Conservation (phyloP, 2,113 vertebrate species). For the Stictonetta naevosa region DNA sequence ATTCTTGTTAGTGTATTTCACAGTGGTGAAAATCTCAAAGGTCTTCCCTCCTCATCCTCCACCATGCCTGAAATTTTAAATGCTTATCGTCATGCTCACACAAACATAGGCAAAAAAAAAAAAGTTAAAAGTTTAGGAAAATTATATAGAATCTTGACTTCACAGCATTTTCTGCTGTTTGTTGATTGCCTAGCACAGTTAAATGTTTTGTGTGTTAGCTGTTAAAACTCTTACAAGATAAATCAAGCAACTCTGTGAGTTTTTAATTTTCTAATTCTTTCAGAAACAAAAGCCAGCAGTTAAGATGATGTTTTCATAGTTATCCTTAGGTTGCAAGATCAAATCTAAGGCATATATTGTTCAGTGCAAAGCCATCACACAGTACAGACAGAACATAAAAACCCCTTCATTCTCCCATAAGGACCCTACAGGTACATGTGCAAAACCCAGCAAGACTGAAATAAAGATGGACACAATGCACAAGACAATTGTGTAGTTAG, state of each 20-base stretch:
- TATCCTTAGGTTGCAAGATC: neutral
- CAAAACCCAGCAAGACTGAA: constrained; percentile 66
- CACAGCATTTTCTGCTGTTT: neutral
- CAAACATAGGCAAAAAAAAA: neutral
- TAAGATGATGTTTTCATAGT: neutral
- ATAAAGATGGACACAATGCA: constrained; percentile 47
- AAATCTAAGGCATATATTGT: constrained; percentile 9
- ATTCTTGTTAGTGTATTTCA: neutral
- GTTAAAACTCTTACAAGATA: neutral
- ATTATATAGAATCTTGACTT: neutral
- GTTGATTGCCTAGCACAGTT: neutral
- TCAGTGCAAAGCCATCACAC: constrained; percentile 32
- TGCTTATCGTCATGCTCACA: neutral
- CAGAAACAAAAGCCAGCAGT: neutral
- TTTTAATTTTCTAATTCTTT: neutral
- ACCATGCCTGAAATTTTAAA: neutral
- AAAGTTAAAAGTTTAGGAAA: neutral
- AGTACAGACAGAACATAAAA: neutral
- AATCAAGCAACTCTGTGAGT: neutral
- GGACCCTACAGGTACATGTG: constrained; percentile 7
- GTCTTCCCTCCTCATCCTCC: neutral
- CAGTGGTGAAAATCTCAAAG: neutral
- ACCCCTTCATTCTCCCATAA: neutral
- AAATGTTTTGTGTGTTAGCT: neutral
- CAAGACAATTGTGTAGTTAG: neutral